Evolutionary conservation across 2,113 vertebrate genomes (phyloP), one percentile per base, ranked within the genome.

Genomic region (Columba janthina): DNA sequence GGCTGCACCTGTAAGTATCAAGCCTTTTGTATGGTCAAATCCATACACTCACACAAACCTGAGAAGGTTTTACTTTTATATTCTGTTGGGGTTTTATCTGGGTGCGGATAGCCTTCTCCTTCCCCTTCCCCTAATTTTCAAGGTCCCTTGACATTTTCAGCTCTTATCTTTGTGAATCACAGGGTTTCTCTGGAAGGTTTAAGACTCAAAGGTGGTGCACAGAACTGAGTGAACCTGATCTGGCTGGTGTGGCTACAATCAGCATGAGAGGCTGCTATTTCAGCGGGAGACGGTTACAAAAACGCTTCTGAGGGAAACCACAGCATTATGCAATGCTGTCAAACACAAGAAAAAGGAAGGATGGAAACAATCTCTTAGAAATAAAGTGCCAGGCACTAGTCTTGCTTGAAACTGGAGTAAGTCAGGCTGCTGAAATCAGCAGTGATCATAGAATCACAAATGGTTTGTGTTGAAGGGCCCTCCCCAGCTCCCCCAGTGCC

Each of bases 21-120:
- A 46, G 18, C 44, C 44, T 46, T 46, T 42, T 53, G 20, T 21
- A 0, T 5, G 31, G 6, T 53, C 69, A 50, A 17, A 73, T 31
- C 25, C 60, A 22, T 2, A 2, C 20, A 4, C 5, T 10, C 6
- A 17, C 29, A 57, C 20, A 46, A 48, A 64, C 13, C 60, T 28
- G 28, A 32, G 19, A 4, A 26, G 22, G 2, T 46, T 85, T 67
- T 28, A 5, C 25, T 61, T 69, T 29, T 5, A 14, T 40, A 40
- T 32, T 29, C 17, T 40, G 2, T 18, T 31, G 6, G 2, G 1
- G 0, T 0, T 0, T 5, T n/a, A 66, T 56, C 46, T 62, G 50
- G 36, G 8, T 2, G 6, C 19, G 32, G 24, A 34, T 16, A 40
- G 16, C 8, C 5, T 74, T 11, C 32, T 89, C 21, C 46, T 71